Evolutionary conservation across 2,113 vertebrate species (phyloP), one percentile per base, ranked within the genome.

Genomic region (Chitala chitala): DNA sequence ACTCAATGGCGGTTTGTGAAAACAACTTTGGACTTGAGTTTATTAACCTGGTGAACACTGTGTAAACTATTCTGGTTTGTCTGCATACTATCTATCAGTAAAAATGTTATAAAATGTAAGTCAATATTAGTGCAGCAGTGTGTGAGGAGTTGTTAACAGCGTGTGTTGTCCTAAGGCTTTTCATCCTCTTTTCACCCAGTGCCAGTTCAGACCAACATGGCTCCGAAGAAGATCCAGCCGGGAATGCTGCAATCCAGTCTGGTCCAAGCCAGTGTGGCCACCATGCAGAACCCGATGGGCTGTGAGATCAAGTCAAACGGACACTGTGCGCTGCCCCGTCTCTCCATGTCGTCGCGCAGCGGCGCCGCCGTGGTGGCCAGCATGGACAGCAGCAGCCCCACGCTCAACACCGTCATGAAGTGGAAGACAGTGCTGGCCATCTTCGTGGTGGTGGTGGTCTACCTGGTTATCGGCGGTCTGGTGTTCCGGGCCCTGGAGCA

Each of bases 361-460:
- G 64, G 68, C 26, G 90, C 90, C 44, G 86, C 94, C 6, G 83
- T 98, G 50, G 89, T 98, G 76, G 90, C 93, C 77, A 93, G 92
- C 72, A 96, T 98, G 93, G 96, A 99, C 79, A 82, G 90, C 79
- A 87, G 89, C 3, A 81, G 83, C 56, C 70, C 90, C 1, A 85
- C 87, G 9, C 90, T 93, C 44, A 94, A 94, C 75, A 95, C 94
- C 0, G 95, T 98, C 80, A 99, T 98, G 97, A 96, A 98, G 83
- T 98, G 97, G 93, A 97, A 97, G 82, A 98, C 96, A 0, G 96
- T 99, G 78, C 85, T 97, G 69, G 94, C 94, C 0, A 91, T 99
- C 84, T 99, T 98, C 31, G 82, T 98, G 0, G 93, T 99, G 76
- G 97, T 99, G 42, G 91, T 98, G 33, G 84, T 91, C 78, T 99